These are phyloP conservation scores for Adrianichthys oophorus DNA, from an alignment of 2,797 vertebrate species.

Conservation along the genomic window DNA sequence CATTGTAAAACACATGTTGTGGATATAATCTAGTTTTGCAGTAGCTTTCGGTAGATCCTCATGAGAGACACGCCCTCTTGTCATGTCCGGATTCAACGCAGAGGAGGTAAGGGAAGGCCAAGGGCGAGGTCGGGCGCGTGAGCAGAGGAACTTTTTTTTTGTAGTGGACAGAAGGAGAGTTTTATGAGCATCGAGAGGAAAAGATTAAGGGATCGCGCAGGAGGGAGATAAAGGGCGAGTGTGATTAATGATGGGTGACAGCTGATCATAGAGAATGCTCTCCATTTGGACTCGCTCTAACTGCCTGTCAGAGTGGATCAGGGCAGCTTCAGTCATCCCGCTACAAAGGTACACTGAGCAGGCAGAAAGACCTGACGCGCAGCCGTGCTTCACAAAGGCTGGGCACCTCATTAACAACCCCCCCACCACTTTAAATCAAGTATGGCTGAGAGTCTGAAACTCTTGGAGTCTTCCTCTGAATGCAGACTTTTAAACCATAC, in stretches of 20 bases:
- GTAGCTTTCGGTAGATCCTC: slow-evolving; percentile 49
- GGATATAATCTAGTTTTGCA: slow-evolving; percentile 58
- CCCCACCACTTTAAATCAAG: neutral
- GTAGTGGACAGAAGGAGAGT: slow-evolving; percentile 38
- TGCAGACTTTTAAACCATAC: neutral
- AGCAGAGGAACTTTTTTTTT: slow-evolving; percentile 33
- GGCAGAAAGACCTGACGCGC: slow-evolving; percentile 66
- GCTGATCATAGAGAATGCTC: slow-evolving; percentile 83
- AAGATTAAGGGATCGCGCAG: slow-evolving; percentile 57
- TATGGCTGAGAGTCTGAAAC: too few species aligned
- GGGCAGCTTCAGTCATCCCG: slow-evolving; percentile 71
- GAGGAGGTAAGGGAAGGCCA: slow-evolving; percentile 29
- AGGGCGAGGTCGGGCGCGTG: slow-evolving; percentile 18
- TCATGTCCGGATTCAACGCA: slow-evolving; percentile 47
- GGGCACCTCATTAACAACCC: slow-evolving; percentile 55
- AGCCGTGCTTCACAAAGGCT: slow-evolving; percentile 67
- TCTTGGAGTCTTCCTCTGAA: too few species aligned
- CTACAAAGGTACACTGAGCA: slow-evolving; percentile 70
- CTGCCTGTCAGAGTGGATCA: slow-evolving; percentile 82
- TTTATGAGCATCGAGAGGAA: slow-evolving; percentile 56
- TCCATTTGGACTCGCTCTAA: slow-evolving; percentile 72
- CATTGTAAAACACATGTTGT: slow-evolving; percentile 69
- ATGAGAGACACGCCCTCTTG: slow-evolving; percentile 44
- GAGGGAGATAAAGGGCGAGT: slow-evolving; percentile 64
- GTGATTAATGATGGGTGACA: slow-evolving; percentile 79